phyloP scores from a whole-genome alignment of 2,888 invertebrate species.

The Salticus scenicus region DNA sequence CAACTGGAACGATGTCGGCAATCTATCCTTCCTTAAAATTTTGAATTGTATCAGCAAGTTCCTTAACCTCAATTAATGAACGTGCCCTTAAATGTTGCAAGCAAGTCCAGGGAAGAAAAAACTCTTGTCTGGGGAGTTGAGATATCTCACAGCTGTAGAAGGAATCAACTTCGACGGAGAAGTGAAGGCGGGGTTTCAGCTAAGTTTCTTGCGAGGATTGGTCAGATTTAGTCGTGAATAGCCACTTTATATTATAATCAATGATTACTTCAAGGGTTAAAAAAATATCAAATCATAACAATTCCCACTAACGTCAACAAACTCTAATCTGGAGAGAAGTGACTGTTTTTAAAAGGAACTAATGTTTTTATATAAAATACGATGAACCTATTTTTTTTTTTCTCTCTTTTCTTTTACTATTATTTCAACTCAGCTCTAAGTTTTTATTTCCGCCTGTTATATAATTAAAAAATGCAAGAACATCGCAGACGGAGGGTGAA shows the following conservation, averaged over 20 bases:
- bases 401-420: too few species aligned
- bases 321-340: too few species aligned
- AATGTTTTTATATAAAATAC: too few species aligned
- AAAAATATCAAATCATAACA: slow-evolving; percentile 17
- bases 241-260: slow-evolving; percentile 8
- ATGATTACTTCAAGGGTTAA: not conserved
- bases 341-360: too few species aligned
- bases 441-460: too few species aligned
- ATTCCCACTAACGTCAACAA: slow-evolving; percentile 12
- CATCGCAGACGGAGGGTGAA: too few species aligned
- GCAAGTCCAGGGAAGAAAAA: slow-evolving; percentile 22
- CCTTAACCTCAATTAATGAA: slow-evolving; percentile 17
- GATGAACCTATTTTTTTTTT: too few species aligned
- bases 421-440: too few species aligned
- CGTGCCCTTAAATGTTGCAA: slow-evolving; percentile 32
- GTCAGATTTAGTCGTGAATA: slow-evolving; percentile 12
- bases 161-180: slow-evolving; percentile 20
- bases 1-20: too few species aligned
- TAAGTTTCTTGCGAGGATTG: not conserved
- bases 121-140: slow-evolving; percentile 27
- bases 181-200: not conserved
- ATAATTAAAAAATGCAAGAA: too few species aligned
- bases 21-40: too few species aligned
- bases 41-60: not conserved
- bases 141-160: slow-evolving; percentile 44